phyloP scores from a whole-genome alignment of 35 echinoderm and acorn worm genomes.

The Ptychodera flava region DNA sequence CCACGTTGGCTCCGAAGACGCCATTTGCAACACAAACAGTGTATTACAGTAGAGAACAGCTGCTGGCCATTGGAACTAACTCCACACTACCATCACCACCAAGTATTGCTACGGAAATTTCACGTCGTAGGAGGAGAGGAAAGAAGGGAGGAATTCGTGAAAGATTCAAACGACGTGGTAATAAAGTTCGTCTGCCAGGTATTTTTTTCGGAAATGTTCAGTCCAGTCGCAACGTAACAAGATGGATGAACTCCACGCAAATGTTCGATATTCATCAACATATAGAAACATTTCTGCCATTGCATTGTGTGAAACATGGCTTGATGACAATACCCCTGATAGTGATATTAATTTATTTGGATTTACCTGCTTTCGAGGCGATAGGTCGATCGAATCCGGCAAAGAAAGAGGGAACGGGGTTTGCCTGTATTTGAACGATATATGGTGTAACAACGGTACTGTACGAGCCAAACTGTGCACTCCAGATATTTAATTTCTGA shows the following conservation, averaged over 20 bases:
- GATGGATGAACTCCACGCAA: slow-evolving; percentile 35
- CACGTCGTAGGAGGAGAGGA: slow-evolving; percentile 8
- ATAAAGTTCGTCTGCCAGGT: slow-evolving; percentile 10
- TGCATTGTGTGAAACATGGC: slow-evolving; percentile 48
- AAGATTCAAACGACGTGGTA: slow-evolving; percentile 6
- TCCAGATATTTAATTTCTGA: slow-evolving; percentile 26
- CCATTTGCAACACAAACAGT: no score
- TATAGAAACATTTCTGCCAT: no score
- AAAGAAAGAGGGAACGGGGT: slow-evolving; percentile 20
- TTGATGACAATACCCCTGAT: slow-evolving; percentile 26
- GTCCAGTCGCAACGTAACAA: slow-evolving; percentile 38
- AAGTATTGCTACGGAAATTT: no score
- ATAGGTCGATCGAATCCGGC: slow-evolving; percentile 29
- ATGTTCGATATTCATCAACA: slow-evolving; percentile 14
- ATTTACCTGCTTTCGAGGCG: slow-evolving; percentile 18
- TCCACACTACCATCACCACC: no score
- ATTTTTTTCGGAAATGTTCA: slow-evolving; percentile 50
- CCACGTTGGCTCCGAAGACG: no score
- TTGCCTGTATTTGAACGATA: slow-evolving; percentile 7
- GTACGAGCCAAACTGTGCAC: slow-evolving; percentile 23
- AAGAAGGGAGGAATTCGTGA: slow-evolving; percentile 8
- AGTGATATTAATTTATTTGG: slow-evolving; percentile 19
- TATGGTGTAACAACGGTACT: background rate
- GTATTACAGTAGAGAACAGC: no score
- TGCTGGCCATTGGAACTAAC: no score